Evolutionary conservation across 1,140 invertebrate species (phyloP).

Genomic region (Streblospio benedicti): DNA sequence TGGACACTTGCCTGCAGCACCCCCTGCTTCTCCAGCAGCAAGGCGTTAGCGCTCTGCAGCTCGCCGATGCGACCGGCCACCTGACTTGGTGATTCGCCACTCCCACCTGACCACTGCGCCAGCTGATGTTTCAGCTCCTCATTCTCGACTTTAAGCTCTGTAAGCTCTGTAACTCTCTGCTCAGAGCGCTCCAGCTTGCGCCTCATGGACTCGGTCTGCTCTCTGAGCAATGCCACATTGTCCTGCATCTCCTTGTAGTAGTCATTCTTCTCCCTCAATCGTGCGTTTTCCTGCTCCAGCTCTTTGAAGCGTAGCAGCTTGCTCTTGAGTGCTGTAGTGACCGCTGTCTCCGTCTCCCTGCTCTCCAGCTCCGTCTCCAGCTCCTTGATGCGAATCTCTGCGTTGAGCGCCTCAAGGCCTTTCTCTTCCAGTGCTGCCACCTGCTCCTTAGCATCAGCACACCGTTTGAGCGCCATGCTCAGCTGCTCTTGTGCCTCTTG

Average conservation of each 20-base stretch:
- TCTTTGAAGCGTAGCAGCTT: constrained; percentile 26
- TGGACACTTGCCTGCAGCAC: constrained; percentile 25
- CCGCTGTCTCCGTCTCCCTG: constrained; percentile 27
- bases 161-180: constrained; percentile 21
- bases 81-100: neutral
- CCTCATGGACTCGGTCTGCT: constrained; percentile 29
- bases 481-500: too few relatives aligned
- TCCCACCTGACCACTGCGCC: too few relatives aligned
- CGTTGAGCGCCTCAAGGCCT: too few relatives aligned
- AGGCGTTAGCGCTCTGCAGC: constrained; percentile 28
- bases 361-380: constrained; percentile 25
- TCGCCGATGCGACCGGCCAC: constrained; percentile 19
- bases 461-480: too few relatives aligned
- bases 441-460: too few relatives aligned
- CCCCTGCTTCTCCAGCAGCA: constrained; percentile 32
- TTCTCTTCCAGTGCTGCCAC: too few relatives aligned
- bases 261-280: constrained; percentile 29
- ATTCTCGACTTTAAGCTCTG: constrained; percentile 26
- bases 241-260: constrained; percentile 31
- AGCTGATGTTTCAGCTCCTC: too few relatives aligned
- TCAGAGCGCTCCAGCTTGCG: constrained; percentile 28
- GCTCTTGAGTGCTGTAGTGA: constrained; percentile 26
- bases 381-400: too few relatives aligned
- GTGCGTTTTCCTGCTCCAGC: constrained; percentile 29
- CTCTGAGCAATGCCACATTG: constrained; percentile 32